Conservation (phyloP, 1,140 invertebrate species). For the Penaeus indicus region DNA sequence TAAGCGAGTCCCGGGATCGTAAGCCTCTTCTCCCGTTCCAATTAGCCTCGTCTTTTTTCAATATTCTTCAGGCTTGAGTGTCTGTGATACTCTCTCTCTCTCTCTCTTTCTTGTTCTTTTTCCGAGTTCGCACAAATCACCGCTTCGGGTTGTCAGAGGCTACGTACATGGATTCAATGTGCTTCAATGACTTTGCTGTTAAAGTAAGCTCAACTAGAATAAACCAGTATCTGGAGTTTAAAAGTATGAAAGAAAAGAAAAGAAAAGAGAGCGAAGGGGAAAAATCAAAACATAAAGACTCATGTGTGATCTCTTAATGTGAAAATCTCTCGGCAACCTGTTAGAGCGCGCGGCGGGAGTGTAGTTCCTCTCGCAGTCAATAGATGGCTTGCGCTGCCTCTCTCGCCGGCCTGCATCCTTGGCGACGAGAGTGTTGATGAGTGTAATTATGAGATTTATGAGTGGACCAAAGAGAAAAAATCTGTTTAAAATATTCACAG, state of each 20-base stretch:
- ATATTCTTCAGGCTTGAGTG: too few relatives aligned
- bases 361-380: conserved; percentile 39
- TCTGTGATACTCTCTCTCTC: too few relatives aligned
- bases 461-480: conserved; percentile 61
- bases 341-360: background rate
- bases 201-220: too few relatives aligned
- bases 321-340: conserved; percentile 45
- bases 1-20: too few relatives aligned
- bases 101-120: too few relatives aligned
- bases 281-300: background rate
- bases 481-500: conserved; percentile 63
- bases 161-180: too few relatives aligned
- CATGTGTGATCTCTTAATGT: background rate
- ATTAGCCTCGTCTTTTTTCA: too few relatives aligned
- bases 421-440: conserved; percentile 51
- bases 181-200: too few relatives aligned
- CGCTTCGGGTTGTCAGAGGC: too few relatives aligned
- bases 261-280: background rate
- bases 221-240: too few relatives aligned
- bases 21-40: too few relatives aligned
- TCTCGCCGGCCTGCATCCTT: background rate
- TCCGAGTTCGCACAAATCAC: too few relatives aligned
- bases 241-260: background rate
- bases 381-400: conserved; percentile 55
- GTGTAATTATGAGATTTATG: conserved; percentile 63